Evolutionary conservation across 2,797 vertebrate species (phyloP), one percentile per base, ranked within the genome.

Genomic region (Brachyrhaphis roseni): DNA sequence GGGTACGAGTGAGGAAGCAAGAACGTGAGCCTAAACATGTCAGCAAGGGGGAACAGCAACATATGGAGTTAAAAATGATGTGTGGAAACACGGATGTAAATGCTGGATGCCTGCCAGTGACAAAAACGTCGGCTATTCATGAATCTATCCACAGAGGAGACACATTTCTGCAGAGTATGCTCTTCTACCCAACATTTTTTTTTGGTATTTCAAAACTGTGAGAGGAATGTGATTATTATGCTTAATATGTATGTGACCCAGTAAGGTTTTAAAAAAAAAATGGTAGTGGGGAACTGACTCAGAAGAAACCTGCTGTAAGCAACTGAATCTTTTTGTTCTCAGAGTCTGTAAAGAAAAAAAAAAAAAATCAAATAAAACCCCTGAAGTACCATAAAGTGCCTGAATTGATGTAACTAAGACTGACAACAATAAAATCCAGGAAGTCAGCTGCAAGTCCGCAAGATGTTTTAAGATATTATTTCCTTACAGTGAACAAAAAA

Each of bases 21-120:
- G 84, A 74, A 85, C 78, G 62, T 86, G 84, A 88, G 77, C 76
- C 68, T 82, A 75, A 68, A 55, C 78, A 86, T 0, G 45, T 71
- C 71, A 13, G 23, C 26, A 75, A 46, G 59, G 7, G 47, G 34
- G 26, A 68, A 74, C 47, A 47, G 13, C 26, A 23, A 79, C 36
- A 77, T 23, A 49, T 0, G 6, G 43, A 5, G 41, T 31, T 8
- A 41, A 62, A 74, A 53, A 45, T 36, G n/a, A 16, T 34, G 36
- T 49, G 45, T 46, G 51, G 3, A 72, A 59, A 80, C n/a, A 64
- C 11, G 28, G 66, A 43, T 59, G 84, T 45, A 46, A 88, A 86
- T 68, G 62, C 45, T 83, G 81, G 86, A 78, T 79, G 80, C 76
- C 36, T 81, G 80, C 78, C 71, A 78, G 78, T 7, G 47, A 76